Evolutionary conservation across 2,113 vertebrate genomes (phyloP).

Genomic region (Cottus gobio): DNA sequence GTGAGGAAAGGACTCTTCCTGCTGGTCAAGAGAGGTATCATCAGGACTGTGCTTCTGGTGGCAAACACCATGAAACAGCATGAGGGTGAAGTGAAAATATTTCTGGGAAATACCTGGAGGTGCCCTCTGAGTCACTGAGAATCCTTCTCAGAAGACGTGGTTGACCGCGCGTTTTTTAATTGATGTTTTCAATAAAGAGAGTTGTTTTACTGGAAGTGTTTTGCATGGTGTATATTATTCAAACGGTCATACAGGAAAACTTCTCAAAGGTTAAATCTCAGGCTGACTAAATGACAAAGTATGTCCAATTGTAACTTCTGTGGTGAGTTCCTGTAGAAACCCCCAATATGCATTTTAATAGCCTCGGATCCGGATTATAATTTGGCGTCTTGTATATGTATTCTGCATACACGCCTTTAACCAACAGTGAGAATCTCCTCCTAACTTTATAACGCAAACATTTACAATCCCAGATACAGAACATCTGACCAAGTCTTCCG

Average conservation of each 20-base stretch:
- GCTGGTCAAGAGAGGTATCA: conserved; percentile 42
- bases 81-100: background rate
- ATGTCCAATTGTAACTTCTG: background rate
- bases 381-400: background rate
- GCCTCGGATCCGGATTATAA: background rate
- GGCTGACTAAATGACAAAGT: background rate
- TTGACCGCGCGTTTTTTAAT: background rate
- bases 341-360: background rate
- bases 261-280: background rate
- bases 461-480: background rate
- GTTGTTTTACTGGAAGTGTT: background rate
- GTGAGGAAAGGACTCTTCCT: conserved; percentile 41
- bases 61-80: background rate
- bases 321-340: background rate
- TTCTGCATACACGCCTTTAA: background rate
- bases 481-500: background rate
- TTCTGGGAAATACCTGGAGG: background rate
- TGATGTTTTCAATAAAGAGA: background rate
- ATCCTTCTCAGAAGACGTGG: conserved; percentile 2
- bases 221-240: conserved; percentile 1
- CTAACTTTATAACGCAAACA: background rate
- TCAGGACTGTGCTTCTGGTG: too few relatives aligned
- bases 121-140: background rate
- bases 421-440: background rate
- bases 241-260: background rate